Base-by-base conservation (phyloP, 2,888 invertebrate species). In the Platerodrilus igneus region DNA sequence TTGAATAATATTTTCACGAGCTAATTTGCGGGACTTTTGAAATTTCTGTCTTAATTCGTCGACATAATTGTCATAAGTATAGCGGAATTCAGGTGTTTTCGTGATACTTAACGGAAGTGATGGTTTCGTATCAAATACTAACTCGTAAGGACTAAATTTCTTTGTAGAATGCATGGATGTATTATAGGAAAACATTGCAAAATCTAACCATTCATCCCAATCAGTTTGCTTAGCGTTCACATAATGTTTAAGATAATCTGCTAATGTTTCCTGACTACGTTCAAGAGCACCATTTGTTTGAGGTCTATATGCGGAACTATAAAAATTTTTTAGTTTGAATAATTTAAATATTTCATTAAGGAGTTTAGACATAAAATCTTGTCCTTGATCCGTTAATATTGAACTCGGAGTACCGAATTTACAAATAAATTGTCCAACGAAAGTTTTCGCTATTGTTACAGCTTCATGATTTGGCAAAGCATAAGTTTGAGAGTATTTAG, bases 391-490 rank as follows among this genome's bases (percentile, higher is more conserved):
- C 1, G 51, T 43, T n/a, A 51, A 15, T 17, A 51, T 32, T 30
- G 34, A 33, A 22, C 37, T 20, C 2, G 51, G 51, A 7, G 45
- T 40, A 22, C 31, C 50, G 35, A 47, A 41, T 50, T 45, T 14
- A 54, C 50, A 34, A 37, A 56, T 38, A 22, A 37, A 42, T 28
- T 47, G 2, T 32, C 33, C 2, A 11, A 42, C 43, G 8, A 52
- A 44, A n/a, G 21, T 46, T 23, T 44, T 43, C 2, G 37, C 37
- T 9, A 37, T 14, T 5, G 23, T 28, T 8, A 13, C 19, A 3
- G 64, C 53, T 37, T 58, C 56, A 13, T 56, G 55, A 45, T 63
- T 55, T 9, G 48, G 48, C 8, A 63, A 41, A 2, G 60, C 45
- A 28, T 52, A 41, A 4, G 59, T 57, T 37, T 51, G 49, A 4